These are phyloP conservation scores for Thereva unica DNA, from an alignment of 2,888 invertebrate genomes.

Conservation along the genomic window DNA sequence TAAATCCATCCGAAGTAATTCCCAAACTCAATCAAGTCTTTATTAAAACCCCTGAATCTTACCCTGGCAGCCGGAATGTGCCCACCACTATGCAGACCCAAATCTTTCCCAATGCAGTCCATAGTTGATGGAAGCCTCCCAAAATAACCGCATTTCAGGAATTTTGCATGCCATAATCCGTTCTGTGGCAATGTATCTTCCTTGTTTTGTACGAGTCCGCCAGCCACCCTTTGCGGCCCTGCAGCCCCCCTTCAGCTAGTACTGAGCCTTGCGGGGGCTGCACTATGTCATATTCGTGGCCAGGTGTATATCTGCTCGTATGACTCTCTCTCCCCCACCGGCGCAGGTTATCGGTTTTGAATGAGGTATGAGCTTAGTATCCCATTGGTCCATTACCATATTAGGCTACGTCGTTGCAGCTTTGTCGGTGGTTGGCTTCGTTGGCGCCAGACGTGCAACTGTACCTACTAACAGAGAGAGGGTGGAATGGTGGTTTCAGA, in stretches of 20 bases:
- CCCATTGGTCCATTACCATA: constrained; percentile 38
- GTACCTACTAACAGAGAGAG: not conserved
- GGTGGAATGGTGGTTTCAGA: not conserved
- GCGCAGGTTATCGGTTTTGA: constrained; percentile 31
- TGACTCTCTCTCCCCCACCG: not conserved
- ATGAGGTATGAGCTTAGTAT: constrained; percentile 26
- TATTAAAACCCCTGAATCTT: no score
- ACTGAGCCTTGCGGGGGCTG: not conserved
- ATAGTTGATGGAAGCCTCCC: constrained; percentile 37
- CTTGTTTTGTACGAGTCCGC: constrained; percentile 13
- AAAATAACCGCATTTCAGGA: constrained; percentile 39
- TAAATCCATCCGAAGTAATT: no score
- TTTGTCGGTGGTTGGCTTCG: constrained; percentile 19
- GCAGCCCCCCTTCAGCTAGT: constrained; percentile 16
- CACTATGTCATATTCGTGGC: constrained; percentile 23
- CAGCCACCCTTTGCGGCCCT: not conserved
- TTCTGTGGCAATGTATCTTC: constrained; percentile 34
- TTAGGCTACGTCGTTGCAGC: constrained; percentile 26
- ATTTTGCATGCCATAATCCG: constrained; percentile 39
- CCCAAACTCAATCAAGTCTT: no score
- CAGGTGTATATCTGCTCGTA: constrained; percentile 6
- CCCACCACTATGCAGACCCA: not conserved
- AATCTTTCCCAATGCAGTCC: not conserved
- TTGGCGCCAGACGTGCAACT: not conserved
- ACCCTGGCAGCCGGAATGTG: constrained; percentile 12